phyloP scores from a whole-genome alignment of 2,888 invertebrate genomes.

The Athalia cordata region DNA sequence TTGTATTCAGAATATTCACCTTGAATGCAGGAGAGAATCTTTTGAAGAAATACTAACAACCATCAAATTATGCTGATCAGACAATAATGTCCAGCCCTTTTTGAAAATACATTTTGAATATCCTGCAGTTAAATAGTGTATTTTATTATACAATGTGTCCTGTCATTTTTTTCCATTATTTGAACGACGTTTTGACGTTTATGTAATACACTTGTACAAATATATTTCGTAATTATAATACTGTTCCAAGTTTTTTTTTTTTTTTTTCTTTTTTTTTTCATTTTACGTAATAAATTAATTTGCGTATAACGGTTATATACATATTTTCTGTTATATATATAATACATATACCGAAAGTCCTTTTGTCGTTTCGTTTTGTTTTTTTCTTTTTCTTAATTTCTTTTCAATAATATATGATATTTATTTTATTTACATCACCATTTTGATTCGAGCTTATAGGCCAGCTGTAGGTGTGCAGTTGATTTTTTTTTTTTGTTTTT shows the following conservation, averaged over 20 bases:
- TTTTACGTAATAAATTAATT: not conserved
- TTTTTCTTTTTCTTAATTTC: conserved; percentile 22
- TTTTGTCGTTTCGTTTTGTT: conserved; percentile 16
- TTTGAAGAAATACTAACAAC: conserved; percentile 25
- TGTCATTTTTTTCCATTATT: too few species aligned
- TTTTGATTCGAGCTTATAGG: conserved; percentile 65
- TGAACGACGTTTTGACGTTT: too few species aligned
- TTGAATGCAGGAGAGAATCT: conserved; percentile 54
- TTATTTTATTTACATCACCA: conserved; percentile 49
- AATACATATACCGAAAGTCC: conserved; percentile 5
- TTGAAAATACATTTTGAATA: too few species aligned
- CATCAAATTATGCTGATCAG: conserved; percentile 51
- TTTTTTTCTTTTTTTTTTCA: not conserved
- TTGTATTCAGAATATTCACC: conserved; percentile 53
- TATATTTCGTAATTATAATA: not conserved
- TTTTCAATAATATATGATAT: conserved; percentile 34
- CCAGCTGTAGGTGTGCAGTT: conserved; percentile 48
- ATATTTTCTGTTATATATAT: conserved; percentile 36
- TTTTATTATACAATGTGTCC: too few species aligned
- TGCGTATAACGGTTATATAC: not conserved
- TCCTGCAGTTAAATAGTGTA: too few species aligned
- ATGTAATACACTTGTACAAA: too few species aligned
- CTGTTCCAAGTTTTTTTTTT: not conserved
- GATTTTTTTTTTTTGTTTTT: conserved; percentile 4
- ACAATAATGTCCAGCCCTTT: conserved; percentile 65